Percentiles rank a stretch among this genome's conserved stretches.
phyloP scores from a whole-genome alignment of 1,140 invertebrate species.

The Xylocopa sonorina region DNA sequence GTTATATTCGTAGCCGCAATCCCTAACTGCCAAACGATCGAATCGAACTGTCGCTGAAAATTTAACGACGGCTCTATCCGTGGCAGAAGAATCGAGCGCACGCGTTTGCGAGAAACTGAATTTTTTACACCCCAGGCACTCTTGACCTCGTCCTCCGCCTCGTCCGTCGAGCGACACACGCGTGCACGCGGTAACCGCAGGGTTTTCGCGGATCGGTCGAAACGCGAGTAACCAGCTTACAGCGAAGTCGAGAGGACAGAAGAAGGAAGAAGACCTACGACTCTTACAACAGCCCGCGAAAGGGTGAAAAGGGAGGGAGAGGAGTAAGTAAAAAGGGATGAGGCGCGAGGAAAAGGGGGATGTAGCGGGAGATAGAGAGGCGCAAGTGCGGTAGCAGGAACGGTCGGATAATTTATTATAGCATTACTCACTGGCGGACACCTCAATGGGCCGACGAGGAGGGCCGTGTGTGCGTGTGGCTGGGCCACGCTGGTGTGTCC shows the following conservation, averaged over 20 bases:
- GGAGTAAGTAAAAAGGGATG: conserved; percentile 13
- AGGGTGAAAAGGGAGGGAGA: neutral
- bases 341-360: neutral
- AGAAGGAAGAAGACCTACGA: conserved; percentile 36
- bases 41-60: too few species aligned
- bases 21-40: too few species aligned
- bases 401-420: conserved; percentile 77
- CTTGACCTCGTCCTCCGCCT: too few species aligned
- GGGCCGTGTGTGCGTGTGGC: conserved; percentile 62
- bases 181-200: conserved; percentile 20
- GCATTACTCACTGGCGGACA: conserved; percentile 79
- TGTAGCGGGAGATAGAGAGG: conserved; percentile 45
- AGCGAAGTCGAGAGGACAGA: neutral
- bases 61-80: too few species aligned
- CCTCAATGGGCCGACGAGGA: conserved; percentile 75
- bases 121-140: too few species aligned
- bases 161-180: too few species aligned
- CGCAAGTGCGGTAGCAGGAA: conserved; percentile 66
- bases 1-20: too few species aligned
- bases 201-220: conserved; percentile 29
- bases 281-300: neutral
- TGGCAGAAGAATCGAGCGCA: too few species aligned
- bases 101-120: too few species aligned
- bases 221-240: conserved; percentile 1
- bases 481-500: conserved; percentile 64